Evolutionary conservation across 2,113 vertebrate genomes (phyloP).

Genomic region (Holacanthus passer): DNA sequence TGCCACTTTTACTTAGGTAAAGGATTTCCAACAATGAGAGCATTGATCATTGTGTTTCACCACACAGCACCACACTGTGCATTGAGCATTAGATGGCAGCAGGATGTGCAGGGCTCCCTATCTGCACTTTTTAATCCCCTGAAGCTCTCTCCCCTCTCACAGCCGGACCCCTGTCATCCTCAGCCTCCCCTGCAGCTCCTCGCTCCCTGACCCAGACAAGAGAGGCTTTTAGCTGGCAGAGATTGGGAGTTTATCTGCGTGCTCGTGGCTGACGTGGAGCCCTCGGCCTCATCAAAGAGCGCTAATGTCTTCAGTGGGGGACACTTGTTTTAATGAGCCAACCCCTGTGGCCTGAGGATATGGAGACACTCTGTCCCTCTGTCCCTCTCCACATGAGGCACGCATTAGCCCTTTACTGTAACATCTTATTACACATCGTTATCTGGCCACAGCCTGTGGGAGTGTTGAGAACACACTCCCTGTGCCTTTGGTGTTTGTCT

Average conservation of each 20-base stretch:
- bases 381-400: constrained; percentile 39
- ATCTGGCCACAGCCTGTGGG: constrained; percentile 42
- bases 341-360: constrained; percentile 60
- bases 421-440: constrained; percentile 43
- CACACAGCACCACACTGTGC: not conserved
- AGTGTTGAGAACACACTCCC: constrained; percentile 29
- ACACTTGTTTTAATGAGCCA: constrained; percentile 54
- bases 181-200: constrained; percentile 12
- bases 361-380: constrained; percentile 62
- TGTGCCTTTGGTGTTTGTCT: constrained; percentile 31
- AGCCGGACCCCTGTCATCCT: constrained; percentile 28
- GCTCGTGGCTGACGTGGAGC: constrained; percentile 54
- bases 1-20: not conserved
- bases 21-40: not conserved
- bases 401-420: constrained; percentile 54
- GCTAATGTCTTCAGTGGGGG: constrained; percentile 48
- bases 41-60: constrained; percentile 4
- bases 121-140: constrained; percentile 27
- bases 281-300: constrained; percentile 61
- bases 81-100: constrained; percentile 3
- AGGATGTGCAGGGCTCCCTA: constrained; percentile 13
- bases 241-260: constrained; percentile 62
- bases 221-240: constrained; percentile 69
- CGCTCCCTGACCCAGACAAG: constrained; percentile 43
- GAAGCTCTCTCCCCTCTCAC: constrained; percentile 21